Percentiles rank a stretch among this genome's conserved stretches.
Conservation (phyloP, 2,888 invertebrate species). For the Oscheius sp. region DNA sequence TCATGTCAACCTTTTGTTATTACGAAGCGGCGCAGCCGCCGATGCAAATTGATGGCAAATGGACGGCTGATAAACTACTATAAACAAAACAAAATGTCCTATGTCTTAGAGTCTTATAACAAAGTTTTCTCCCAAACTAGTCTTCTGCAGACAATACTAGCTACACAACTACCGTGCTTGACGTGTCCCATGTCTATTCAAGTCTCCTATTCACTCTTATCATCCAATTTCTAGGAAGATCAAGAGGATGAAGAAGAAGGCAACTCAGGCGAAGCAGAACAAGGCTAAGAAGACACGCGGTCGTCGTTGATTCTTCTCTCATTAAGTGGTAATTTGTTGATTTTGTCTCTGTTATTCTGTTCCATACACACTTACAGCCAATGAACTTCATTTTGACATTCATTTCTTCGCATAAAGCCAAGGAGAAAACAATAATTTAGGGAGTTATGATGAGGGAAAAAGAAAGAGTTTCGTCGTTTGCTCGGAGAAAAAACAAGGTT, state of each 20-base stretch:
- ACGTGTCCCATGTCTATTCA: too few species aligned
- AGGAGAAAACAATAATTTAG: neutral
- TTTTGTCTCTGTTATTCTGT: conserved; percentile 15
- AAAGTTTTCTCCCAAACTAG: too few species aligned
- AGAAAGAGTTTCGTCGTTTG: neutral
- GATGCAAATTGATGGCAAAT: too few species aligned
- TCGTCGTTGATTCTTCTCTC: conserved; percentile 9
- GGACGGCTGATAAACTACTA: too few species aligned
- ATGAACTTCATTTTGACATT: neutral
- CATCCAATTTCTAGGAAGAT: conserved; percentile 13
- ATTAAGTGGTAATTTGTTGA: conserved; percentile 15
- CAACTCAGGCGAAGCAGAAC: neutral
- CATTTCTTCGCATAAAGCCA: neutral
- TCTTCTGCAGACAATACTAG: too few species aligned
- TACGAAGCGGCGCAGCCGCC: too few species aligned
- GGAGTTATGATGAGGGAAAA: neutral
- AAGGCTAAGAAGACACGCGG: conserved; percentile 18
- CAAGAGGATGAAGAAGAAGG: conserved; percentile 14
- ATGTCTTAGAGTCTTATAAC: too few species aligned
- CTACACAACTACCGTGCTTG: too few species aligned
- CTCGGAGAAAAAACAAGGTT: too few species aligned
- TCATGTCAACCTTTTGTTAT: too few species aligned
- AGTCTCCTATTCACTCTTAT: too few species aligned
- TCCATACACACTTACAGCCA: neutral
- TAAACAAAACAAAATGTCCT: too few species aligned